Evolutionary conservation across 1,140 invertebrate species (phyloP), one percentile per base, ranked within the genome.

Genomic region (Neoseiulus cucumeris): DNA sequence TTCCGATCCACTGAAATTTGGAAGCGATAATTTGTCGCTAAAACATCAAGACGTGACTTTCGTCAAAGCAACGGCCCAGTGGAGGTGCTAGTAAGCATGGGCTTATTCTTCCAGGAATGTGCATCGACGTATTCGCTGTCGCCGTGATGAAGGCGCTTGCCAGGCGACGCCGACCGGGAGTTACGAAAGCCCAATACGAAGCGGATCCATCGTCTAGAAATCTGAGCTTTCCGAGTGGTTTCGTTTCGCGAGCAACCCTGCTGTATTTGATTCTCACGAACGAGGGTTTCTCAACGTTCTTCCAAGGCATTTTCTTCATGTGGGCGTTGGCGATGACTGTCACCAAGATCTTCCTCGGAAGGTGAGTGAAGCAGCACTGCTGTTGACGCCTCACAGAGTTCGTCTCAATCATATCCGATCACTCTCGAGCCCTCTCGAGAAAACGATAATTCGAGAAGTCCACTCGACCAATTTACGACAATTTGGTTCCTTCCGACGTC

Each of bases 171-270:
- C 14, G 51, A 33, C 51, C 51, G 25, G 51, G 51, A 14, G 51
- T 59, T 2, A 59, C 17, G 14, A 25, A 33, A 17, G 12, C 25
- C 14, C 17, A n/a, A 12, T 59, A 59, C 51, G 51, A 59, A 5
- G 22, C 4, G 17, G 33, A 59, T 2, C 51, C 51, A 2, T 59
- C 51, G 14, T 59, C 51, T 4, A 25, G 14, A 25, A 59, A 59
- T 33, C 51, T 59, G 1, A 59, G 51, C 22, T 59, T 59, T 9
- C 51, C 51, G 17, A 29, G 25, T 17, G 51, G 51, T 9, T 59
- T 59, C 51, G 51, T 59, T 17, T 59, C 51, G 4, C 51, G 51
- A 25, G 51, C 51, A 25, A 59, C 51, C 25, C 14, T 59, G 51
- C 25, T 59, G 14, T n/a, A 14, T 2, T 59, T 59, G 33, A 59